Evolutionary conservation across 1,140 invertebrate genomes (phyloP).

Genomic region (Macrosteles quadrilineatus): DNA sequence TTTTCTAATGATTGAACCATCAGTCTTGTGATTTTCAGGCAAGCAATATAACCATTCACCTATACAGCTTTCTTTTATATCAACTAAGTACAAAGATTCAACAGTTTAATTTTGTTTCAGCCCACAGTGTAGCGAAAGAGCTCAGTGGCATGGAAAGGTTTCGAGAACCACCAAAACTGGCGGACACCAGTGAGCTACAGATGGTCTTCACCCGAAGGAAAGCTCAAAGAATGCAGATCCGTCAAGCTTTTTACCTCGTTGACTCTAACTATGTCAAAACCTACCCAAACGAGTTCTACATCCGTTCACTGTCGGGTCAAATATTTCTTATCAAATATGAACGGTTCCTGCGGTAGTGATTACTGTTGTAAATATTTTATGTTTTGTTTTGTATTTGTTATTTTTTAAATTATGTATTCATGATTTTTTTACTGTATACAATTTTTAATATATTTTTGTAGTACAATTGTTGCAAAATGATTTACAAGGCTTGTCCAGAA

Average conservation of each 20-base stretch:
- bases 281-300: constrained; percentile 26
- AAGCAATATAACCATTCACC: too few relatives aligned
- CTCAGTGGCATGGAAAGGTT: not conserved
- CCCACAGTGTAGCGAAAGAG: not conserved
- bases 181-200: not conserved
- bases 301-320: constrained; percentile 23
- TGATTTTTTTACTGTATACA: too few relatives aligned
- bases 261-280: constrained; percentile 24
- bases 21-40: too few relatives aligned
- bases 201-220: constrained; percentile 12
- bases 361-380: too few relatives aligned
- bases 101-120: not conserved
- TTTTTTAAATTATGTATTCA: too few relatives aligned
- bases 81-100: too few relatives aligned
- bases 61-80: too few relatives aligned
- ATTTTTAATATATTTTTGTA: too few relatives aligned
- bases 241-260: constrained; percentile 29
- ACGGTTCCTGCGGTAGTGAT: constrained; percentile 10
- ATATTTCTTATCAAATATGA: constrained; percentile 31
- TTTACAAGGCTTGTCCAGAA: too few relatives aligned
- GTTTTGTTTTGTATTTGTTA: too few relatives aligned
- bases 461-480: too few relatives aligned
- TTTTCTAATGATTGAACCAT: too few relatives aligned
- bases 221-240: constrained; percentile 13
- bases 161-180: not conserved